Conservation (phyloP, 2,797 vertebrate genomes). For the Pangasius krempfi region DNA sequence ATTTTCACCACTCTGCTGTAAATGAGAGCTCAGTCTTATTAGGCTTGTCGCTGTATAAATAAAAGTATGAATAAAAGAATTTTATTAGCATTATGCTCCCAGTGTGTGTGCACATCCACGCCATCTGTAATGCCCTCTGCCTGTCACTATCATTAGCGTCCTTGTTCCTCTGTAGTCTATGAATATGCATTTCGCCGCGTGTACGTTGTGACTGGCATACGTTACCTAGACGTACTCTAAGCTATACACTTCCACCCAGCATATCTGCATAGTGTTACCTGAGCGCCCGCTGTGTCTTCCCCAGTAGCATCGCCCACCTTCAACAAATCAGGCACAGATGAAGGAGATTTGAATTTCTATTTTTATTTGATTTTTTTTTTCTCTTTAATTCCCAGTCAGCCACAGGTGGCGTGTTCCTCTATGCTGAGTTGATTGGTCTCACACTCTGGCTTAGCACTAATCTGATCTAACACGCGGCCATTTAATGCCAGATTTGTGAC, state of each 20-base stretch:
- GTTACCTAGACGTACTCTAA: neutral
- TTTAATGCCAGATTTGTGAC: neutral
- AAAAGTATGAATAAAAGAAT: neutral
- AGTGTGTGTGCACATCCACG: neutral
- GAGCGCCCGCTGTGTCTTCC: neutral
- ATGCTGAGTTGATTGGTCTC: neutral
- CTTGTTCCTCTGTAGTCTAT: neutral
- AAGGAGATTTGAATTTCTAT: neutral
- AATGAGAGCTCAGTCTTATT: neutral
- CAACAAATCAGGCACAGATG: neutral
- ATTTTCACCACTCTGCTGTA: neutral
- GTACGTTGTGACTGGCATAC: neutral
- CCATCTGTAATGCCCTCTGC: slow-evolving; percentile 2
- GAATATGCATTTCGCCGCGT: neutral
- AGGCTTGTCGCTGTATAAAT: neutral
- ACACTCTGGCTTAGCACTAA: neutral
- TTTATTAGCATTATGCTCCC: neutral
- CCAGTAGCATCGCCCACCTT: neutral
- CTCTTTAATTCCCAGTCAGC: neutral
- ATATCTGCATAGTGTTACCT: neutral
- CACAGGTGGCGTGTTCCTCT: neutral
- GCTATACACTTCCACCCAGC: neutral
- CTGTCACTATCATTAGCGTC: neutral
- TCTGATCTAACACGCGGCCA: neutral
- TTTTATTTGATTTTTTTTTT: neutral